Percentiles rank a stretch among this genome's conserved stretches.
These are phyloP conservation scores for Aspidiotus rigidus DNA, from an alignment of 2,888 invertebrate species.

Conservation along the genomic window DNA sequence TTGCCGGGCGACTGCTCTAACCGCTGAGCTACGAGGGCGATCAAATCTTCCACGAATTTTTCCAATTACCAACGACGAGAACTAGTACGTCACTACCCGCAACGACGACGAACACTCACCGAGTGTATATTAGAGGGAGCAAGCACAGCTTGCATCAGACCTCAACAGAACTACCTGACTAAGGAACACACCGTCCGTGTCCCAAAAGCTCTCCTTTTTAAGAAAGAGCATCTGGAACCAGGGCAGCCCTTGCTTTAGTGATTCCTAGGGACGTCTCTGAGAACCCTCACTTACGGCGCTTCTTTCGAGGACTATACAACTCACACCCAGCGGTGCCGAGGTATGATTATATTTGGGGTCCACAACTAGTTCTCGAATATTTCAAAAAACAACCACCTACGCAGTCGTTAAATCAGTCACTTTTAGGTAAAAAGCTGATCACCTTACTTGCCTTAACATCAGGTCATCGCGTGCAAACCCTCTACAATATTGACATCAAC, in stretches of 20 bases:
- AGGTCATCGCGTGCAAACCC: neutral
- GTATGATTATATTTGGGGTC: neutral
- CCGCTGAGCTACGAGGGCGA: too few relatives aligned
- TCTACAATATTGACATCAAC: neutral
- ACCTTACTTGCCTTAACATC: slow-evolving; percentile 2
- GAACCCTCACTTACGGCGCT: neutral
- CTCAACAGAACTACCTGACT: too few relatives aligned
- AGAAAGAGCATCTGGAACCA: neutral
- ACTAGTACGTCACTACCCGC: too few relatives aligned
- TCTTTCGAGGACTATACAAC: neutral
- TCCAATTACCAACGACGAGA: too few relatives aligned
- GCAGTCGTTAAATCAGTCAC: neutral
- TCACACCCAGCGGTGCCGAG: neutral
- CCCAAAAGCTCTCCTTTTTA: neutral
- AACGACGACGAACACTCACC: too few relatives aligned
- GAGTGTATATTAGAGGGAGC: too few relatives aligned
- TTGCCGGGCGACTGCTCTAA: too few relatives aligned
- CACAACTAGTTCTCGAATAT: neutral
- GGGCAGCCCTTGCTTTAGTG: neutral
- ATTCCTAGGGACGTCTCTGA: neutral
- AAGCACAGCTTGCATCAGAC: too few relatives aligned
- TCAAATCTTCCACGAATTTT: too few relatives aligned
- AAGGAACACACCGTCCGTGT: neutral
- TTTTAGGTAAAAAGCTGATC: neutral
- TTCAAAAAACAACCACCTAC: neutral